phyloP scores from a whole-genome alignment of 2,113 vertebrate genomes.

The Dipodomys ordii region DNA sequence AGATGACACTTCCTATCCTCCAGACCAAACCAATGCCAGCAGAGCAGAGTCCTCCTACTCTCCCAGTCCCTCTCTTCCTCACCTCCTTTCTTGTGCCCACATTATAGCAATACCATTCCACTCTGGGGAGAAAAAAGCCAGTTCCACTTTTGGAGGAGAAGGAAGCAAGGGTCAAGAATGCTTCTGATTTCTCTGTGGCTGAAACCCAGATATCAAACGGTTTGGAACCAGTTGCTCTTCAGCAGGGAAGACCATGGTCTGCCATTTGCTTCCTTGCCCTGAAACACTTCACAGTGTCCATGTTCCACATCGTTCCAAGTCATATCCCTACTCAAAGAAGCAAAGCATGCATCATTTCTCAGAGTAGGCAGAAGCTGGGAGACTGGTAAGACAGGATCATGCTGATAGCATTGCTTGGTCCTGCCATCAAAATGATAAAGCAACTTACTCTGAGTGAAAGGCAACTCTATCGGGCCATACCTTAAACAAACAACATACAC shows the following conservation, averaged over 20 bases:
- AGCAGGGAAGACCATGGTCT: constrained; percentile 4
- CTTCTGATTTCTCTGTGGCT: constrained; percentile 17
- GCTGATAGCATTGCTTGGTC: constrained; percentile 47
- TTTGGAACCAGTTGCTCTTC: constrained; percentile 28
- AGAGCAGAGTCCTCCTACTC: not conserved
- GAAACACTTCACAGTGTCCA: not conserved
- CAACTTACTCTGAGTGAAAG: constrained; percentile 60
- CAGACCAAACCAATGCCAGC: not conserved
- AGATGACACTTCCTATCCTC: not conserved
- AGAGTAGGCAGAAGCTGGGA: constrained; percentile 31
- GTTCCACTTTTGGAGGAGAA: constrained; percentile 1
- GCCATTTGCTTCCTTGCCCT: constrained; percentile 16
- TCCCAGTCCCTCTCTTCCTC: not conserved
- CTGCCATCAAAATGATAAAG: not conserved
- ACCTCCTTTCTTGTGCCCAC: constrained; percentile 15
- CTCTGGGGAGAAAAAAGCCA: constrained; percentile 8
- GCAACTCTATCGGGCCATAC: constrained; percentile 42
- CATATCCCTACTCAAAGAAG: not conserved
- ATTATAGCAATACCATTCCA: constrained; percentile 50
- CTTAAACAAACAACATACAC: constrained; percentile 43
- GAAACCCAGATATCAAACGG: constrained; percentile 6
- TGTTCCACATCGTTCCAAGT: not conserved
- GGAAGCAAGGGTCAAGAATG: constrained; percentile 37
- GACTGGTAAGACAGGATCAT: not conserved
- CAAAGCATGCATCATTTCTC: constrained; percentile 7